Conservation (phyloP, 2,888 invertebrate genomes). For the Lasioglossum pauxillum region DNA sequence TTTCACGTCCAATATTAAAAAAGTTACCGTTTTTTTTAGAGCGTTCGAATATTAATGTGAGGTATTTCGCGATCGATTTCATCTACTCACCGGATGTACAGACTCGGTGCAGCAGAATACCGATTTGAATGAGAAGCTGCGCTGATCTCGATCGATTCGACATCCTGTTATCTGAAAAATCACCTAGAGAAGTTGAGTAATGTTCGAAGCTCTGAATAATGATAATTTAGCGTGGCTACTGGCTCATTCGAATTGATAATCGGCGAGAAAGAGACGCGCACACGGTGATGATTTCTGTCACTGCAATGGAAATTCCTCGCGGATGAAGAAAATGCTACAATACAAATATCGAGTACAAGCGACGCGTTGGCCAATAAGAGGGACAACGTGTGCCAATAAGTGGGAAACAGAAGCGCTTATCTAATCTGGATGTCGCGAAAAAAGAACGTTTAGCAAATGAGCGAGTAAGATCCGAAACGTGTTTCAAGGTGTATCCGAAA, state of each 20-base stretch:
- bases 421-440: constrained; percentile 45
- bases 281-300: background rate
- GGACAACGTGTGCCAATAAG: background rate
- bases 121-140: constrained; percentile 20
- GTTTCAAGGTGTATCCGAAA: background rate
- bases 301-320: background rate
- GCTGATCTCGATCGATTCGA: background rate
- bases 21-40: too few relatives aligned
- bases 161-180: constrained; percentile 40
- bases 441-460: constrained; percentile 8
- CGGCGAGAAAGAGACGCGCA: background rate
- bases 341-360: background rate
- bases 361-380: background rate
- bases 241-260: background rate
- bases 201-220: background rate
- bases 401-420: constrained; percentile 34
- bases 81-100: constrained; percentile 51
- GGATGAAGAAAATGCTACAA: background rate
- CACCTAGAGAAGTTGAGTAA: background rate
- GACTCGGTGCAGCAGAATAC: constrained; percentile 22
- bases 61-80: background rate
- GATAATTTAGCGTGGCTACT: background rate
- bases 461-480: background rate
- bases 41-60: too few relatives aligned
- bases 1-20: too few relatives aligned